Evolutionary conservation across 2,888 invertebrate genomes (phyloP), one percentile per base, ranked within the genome.

Genomic region (Dryocosmus kuriphilus): DNA sequence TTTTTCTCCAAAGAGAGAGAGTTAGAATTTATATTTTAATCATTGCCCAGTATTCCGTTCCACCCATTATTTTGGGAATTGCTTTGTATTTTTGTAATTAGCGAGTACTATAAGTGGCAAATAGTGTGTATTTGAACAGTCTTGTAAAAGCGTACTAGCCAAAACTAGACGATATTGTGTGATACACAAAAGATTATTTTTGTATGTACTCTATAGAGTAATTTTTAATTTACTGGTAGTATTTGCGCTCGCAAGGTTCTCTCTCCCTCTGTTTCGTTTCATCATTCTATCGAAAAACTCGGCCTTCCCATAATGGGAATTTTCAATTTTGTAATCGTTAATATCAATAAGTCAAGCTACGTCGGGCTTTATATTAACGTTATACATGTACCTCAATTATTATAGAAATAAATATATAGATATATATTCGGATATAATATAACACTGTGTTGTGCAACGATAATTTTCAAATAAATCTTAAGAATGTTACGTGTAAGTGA

Each of bases 371-470:
- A 51, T 30, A 51, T 51, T 30, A 51, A 51, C 24, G 22, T 71
- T 51, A 51, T 71, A 71, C 30, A 9, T 71, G 51, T 71, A 71
- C 51, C 71, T 71, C 51, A 51, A 71, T 32, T 51, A 71, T 46
- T 11, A 9, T 46, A 46, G 19, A 41, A 27, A 71, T 51, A 71
- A 6, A 55, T 11, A 55, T 8, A 22, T 24, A 57, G 14, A 71
- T 51, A 27, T 67, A 71, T n/a, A 32, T 51, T 71, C n/a, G 51
- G 51, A 51, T 51, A 71, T 32, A 67, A 71, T 30, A 71, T 51
- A 71, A 71, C n/a, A 51, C 46, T 32, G 71, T 71, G 71, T 71
- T 71, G 71, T 71, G 71, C 71, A 71, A 71, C 51, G 46, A 71
- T 71, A 32, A 71, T 46, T 71, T 51, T 55, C 51, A 51, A 27